A percentile compares a stretch with the other conserved stretches of the same genome.
These are phyloP conservation scores for Alfaro cultratus DNA, from an alignment of 2,797 vertebrate genomes.

Conservation along the genomic window DNA sequence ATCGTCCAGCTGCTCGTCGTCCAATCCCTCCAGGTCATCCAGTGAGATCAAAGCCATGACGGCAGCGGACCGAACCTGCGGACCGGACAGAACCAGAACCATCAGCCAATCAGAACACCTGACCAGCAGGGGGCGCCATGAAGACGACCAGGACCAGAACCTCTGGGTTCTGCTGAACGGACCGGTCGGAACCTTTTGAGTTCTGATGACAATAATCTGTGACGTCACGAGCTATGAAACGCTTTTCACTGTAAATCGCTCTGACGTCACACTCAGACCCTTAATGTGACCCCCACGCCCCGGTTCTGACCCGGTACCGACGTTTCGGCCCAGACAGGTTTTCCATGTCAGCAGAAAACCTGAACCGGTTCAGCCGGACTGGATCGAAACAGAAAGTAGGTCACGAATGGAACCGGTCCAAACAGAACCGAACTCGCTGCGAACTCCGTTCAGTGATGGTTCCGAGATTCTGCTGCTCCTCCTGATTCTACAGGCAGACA, in stretches of 20 bases:
- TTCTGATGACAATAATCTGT: neutral
- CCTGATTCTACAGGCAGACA: neutral
- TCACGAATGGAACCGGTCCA: neutral
- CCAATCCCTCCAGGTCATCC: constrained; percentile 83
- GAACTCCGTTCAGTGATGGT: neutral
- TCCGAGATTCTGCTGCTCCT: neutral
- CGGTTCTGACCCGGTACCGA: neutral
- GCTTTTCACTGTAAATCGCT: neutral
- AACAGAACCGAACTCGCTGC: neutral
- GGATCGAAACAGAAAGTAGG: neutral
- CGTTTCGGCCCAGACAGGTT: neutral
- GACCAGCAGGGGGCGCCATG: neutral
- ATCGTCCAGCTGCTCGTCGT: constrained; percentile 76
- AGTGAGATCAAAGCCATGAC: constrained; percentile 86
- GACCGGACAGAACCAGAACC: neutral
- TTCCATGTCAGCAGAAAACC: neutral
- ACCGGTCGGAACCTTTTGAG: neutral
- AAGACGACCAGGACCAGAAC: neutral
- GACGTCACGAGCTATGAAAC: neutral
- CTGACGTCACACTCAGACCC: neutral
- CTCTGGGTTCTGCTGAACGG: neutral
- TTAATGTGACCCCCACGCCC: neutral
- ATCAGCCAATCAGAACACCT: neutral
- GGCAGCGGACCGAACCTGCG: neutral
- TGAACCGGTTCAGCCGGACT: neutral